A percentile compares a stretch with the other conserved stretches of the same genome.
Evolutionary conservation across 2,113 vertebrate genomes (phyloP).

Genomic region (Crypturellus undulatus): DNA sequence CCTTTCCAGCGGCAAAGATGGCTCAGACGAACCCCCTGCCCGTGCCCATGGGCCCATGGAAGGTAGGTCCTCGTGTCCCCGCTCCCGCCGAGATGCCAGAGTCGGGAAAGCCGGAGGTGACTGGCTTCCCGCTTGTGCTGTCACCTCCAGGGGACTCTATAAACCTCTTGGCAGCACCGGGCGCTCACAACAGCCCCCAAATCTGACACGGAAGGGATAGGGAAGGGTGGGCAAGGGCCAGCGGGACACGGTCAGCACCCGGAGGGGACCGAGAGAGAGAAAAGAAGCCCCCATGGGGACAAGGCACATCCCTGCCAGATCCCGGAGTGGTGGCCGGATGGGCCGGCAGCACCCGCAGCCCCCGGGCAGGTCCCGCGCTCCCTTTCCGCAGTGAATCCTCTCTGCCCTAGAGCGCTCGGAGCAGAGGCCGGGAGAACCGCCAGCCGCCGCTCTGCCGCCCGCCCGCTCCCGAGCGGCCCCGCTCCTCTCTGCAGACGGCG

Average conservation of each 20-base stretch:
- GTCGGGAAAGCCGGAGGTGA: neutral
- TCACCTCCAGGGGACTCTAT: rapidly evolving
- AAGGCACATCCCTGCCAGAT: neutral
- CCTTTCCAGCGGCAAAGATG: conserved; percentile 82
- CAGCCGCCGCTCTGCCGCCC: conserved; percentile 58
- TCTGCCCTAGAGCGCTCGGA: conserved; percentile 67
- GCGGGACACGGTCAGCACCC: rapidly evolving
- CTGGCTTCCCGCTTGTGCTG: neutral
- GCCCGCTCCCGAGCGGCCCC: conserved; percentile 37
- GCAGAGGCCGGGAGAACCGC: conserved; percentile 58
- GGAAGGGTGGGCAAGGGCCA: neutral
- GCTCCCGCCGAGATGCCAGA: neutral
- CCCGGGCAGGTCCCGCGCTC: neutral
- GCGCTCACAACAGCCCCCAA: neutral
- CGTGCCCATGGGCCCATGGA: conserved; percentile 89
- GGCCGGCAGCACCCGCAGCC: neutral
- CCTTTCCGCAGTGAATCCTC: conserved; percentile 58
- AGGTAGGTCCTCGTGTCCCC: conserved; percentile 76
- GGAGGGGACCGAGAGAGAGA: neutral
- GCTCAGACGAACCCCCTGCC: conserved; percentile 91
- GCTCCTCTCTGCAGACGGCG: conserved; percentile 46
- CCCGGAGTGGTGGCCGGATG: neutral
- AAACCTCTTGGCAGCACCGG: neutral
- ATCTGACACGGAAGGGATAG: neutral
- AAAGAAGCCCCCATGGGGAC: neutral